Percentiles rank a stretch among this genome's conserved stretches.
These are phyloP conservation scores for Apis cerana DNA, from an alignment of 1,140 invertebrate species.

Conservation along the genomic window DNA sequence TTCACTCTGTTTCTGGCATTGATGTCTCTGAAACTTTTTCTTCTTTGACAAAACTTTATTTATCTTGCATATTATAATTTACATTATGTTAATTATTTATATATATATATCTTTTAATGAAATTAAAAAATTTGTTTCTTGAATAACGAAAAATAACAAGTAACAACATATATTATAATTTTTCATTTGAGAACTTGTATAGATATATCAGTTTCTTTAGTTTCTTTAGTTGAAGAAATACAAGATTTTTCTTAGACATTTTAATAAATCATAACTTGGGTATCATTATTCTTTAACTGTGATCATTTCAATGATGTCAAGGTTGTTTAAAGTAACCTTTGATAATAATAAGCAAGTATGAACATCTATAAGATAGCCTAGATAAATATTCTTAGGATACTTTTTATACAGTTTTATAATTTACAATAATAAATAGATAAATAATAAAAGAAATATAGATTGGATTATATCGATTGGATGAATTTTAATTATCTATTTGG, in stretches of 20 bases:
- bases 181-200: too few relatives aligned
- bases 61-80: not conserved
- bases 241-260: not conserved
- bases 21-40: constrained; percentile 3
- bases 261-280: constrained; percentile 30
- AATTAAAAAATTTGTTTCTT: not conserved
- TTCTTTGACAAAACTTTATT: not conserved
- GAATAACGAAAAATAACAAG: not conserved
- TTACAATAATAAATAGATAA: too few relatives aligned
- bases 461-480: too few relatives aligned
- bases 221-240: not conserved
- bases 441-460: not conserved
- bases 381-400: constrained; percentile 7
- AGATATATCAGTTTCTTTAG: too few relatives aligned
- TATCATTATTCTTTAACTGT: not conserved
- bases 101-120: not conserved
- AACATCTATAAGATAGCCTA: constrained; percentile 32
- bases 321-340: constrained; percentile 18
- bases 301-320: constrained; percentile 27
- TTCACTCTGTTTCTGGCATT: not conserved
- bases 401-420: not conserved
- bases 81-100: too few relatives aligned
- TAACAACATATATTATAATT: not conserved
- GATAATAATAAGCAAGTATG: constrained; percentile 27
- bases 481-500: too few relatives aligned